Evolutionary conservation across 2,888 invertebrate genomes (phyloP), one percentile per base, ranked within the genome.

Genomic region (Metacarcinus magister): DNA sequence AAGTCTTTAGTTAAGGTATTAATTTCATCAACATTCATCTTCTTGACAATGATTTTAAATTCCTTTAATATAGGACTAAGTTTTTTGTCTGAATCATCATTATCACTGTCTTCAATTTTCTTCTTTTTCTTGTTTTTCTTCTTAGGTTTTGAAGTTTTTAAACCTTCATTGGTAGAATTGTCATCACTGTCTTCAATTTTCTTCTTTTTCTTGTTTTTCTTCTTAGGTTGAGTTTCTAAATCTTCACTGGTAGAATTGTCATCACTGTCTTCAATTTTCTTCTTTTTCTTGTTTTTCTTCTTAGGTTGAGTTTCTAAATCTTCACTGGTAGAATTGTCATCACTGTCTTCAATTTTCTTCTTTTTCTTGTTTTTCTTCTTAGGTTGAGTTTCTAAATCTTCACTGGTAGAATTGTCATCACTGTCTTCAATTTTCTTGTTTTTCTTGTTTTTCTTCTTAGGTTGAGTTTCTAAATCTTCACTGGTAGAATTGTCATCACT

Each of bases 171-270:
- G 10, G 44, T 32, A 92, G 92, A 46, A 28, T 44, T 46, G 13
- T 16, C 92, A 32, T 23, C 54, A 60, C 39, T 54, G 54, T 60
- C 54, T 23, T 32, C 39, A 54, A 28, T 82, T 10, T 16, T 19
- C 46, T 82, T 87, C 44, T 95, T 95, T 48, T 95, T 90, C 32
- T 75, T 75, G 19, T 39, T 90, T n/a, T 90, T 39, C 32, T 90
- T 90, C 32, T 90, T 16, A 90, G 32, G 16, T n/a, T 32, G 3
- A 67, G 19, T 5, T 48, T 32, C 60, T 60, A 13, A 19, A n/a
- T 67, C n/a, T n/a, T 3, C 23, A 67, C n/a, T n/a, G n/a, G 1
- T n/a, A 67, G 16, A 67, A 23, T 67, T 67, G 10, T 8, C 19
- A 7, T 32, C 7, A n/a, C 10, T 46, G 32, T 67, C 92, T 60